Evolutionary conservation across 2,113 vertebrate genomes (phyloP).

Genomic region (Catharus bicknelli): DNA sequence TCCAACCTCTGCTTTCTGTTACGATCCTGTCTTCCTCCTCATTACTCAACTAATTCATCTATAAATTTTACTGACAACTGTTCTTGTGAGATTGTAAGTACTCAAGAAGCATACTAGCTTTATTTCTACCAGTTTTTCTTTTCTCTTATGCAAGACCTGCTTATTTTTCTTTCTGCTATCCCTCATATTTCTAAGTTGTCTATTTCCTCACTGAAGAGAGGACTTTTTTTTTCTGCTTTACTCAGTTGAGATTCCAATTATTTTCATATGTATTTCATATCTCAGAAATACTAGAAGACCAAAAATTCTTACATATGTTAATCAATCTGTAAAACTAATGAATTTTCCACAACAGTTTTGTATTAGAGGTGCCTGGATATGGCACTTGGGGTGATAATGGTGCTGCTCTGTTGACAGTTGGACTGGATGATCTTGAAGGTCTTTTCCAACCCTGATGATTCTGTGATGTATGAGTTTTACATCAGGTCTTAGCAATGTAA

Average conservation of each 20-base stretch:
- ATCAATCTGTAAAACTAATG: background rate
- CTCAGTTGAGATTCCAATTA: background rate
- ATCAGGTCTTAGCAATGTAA: background rate
- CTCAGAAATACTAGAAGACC: background rate
- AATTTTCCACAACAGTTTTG: background rate
- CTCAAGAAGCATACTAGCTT: background rate
- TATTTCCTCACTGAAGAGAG: background rate
- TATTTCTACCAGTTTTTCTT: background rate
- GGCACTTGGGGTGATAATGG: background rate
- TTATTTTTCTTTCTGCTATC: background rate
- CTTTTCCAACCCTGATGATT: background rate
- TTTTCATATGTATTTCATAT: background rate
- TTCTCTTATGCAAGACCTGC: background rate
- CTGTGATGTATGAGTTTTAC: background rate
- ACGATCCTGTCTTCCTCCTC: background rate
- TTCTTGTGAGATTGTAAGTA: background rate
- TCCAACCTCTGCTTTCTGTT: background rate
- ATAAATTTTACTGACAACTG: background rate
- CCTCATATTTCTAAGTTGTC: background rate
- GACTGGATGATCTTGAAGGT: background rate
- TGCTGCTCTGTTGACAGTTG: background rate
- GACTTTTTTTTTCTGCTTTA: background rate
- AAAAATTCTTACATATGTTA: background rate
- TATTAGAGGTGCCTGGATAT: background rate
- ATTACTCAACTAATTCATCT: background rate